Conservation (phyloP, 2,113 vertebrate genomes). For the Cephalopterus ornatus region DNA sequence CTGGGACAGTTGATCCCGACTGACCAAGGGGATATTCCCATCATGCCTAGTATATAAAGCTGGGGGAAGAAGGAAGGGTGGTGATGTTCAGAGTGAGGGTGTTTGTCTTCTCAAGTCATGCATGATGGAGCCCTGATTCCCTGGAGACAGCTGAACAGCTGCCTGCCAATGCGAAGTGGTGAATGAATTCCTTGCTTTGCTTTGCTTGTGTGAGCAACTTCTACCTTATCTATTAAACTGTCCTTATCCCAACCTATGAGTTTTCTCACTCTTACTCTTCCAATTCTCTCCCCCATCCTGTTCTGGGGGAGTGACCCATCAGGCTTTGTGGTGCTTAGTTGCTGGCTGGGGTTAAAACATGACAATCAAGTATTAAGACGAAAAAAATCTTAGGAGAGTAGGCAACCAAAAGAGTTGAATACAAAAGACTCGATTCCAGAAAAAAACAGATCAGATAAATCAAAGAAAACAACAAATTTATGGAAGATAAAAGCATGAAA, state of each 20-base stretch:
- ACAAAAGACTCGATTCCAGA: neutral
- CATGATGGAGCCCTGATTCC: neutral
- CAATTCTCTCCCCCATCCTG: neutral
- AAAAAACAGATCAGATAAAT: neutral
- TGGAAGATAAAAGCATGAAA: neutral
- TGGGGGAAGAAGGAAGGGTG: neutral
- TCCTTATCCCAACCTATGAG: neutral
- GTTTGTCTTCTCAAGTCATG: neutral
- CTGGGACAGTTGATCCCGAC: neutral
- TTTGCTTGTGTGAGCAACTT: neutral
- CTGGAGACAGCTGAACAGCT: neutral
- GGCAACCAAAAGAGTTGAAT: neutral
- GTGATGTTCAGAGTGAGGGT: neutral
- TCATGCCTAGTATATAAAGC: neutral
- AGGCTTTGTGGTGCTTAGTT: neutral
- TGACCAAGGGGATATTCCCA: neutral
- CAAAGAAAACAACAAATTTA: neutral
- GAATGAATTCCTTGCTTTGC: neutral
- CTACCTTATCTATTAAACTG: neutral
- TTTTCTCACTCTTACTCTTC: neutral
- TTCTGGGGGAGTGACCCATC: neutral
- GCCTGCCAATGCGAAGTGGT: neutral
- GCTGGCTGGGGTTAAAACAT: neutral
- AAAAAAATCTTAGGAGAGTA: neutral
- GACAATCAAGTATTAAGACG: neutral